A percentile compares a stretch with the other conserved stretches of the same genome.
These are phyloP conservation scores for Mugil cephalus DNA, from an alignment of 2,113 vertebrate genomes.

Conservation along the genomic window DNA sequence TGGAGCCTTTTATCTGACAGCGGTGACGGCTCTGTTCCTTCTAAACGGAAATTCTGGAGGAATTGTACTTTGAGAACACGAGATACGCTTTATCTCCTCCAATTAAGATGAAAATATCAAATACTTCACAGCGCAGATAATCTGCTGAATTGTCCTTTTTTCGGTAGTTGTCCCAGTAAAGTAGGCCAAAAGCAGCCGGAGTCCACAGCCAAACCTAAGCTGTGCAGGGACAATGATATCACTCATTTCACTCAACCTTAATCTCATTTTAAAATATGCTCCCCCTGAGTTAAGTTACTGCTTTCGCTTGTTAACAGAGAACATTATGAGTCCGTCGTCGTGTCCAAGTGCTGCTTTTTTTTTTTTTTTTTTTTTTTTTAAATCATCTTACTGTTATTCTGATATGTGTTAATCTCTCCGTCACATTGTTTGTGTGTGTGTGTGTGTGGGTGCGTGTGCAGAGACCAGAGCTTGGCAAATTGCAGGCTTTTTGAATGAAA, in stretches of 20 bases:
- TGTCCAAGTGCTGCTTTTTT: neutral
- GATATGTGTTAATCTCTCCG: constrained; percentile 42
- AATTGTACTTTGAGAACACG: neutral
- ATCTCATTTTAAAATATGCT: constrained; percentile 54
- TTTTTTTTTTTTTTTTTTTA: neutral
- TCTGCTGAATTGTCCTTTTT: constrained; percentile 23
- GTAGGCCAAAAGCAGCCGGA: neutral
- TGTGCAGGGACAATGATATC: constrained; percentile 15
- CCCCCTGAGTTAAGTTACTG: constrained; percentile 18
- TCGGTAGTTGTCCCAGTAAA: constrained; percentile 17
- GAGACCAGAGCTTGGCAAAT: constrained; percentile 37
- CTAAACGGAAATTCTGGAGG: neutral
- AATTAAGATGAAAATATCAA: constrained; percentile 20
- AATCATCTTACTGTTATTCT: constrained; percentile 12
- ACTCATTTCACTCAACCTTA: constrained; percentile 24
- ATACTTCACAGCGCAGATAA: constrained; percentile 1
- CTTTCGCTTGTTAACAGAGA: constrained; percentile 18
- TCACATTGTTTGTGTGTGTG: constrained; percentile 17
- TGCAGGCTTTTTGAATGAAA: constrained; percentile 63
- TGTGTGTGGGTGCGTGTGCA: constrained; percentile 16
- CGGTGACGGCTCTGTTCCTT: neutral
- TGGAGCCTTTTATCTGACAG: constrained; percentile 19
- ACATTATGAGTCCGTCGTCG: constrained; percentile 19
- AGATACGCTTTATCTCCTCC: constrained; percentile 11
- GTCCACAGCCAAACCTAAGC: neutral